These are phyloP conservation scores for Brienomyrus brachyistius DNA, from an alignment of 2,113 vertebrate species.

Conservation along the genomic window DNA sequence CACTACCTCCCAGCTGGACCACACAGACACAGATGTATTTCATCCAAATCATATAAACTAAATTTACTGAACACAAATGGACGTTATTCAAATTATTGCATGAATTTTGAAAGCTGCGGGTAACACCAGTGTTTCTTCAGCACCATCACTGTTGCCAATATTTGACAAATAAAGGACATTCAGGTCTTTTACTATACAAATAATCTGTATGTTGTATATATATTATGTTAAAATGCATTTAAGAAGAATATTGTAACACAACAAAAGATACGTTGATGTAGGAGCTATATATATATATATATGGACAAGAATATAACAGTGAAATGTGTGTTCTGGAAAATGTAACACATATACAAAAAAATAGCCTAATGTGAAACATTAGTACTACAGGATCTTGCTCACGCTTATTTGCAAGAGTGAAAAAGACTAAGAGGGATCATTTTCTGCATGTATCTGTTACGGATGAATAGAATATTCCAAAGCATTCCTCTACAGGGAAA, in stretches of 20 bases:
- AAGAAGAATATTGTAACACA: background rate
- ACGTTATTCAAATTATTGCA: background rate
- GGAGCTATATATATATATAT: background rate
- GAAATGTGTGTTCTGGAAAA: background rate
- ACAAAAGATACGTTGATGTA: background rate
- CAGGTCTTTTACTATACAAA: background rate
- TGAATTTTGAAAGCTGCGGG: background rate
- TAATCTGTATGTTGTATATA: background rate
- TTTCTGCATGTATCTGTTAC: background rate
- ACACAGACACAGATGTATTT: background rate
- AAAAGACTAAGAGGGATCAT: background rate
- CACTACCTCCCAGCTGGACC: background rate
- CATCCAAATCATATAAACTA: background rate
- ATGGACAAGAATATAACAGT: background rate
- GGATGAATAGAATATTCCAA: background rate
- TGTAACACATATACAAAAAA: background rate
- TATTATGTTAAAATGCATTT: background rate
- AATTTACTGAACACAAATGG: background rate
- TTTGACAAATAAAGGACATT: background rate
- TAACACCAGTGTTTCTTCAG: background rate
- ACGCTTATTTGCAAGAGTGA: background rate
- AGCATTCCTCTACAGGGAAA: background rate
- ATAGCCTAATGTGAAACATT: background rate
- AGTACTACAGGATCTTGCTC: background rate
- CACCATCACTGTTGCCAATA: background rate